Evolutionary conservation across 2,797 vertebrate genomes (phyloP).

Genomic region (Phoebastria nigripes): DNA sequence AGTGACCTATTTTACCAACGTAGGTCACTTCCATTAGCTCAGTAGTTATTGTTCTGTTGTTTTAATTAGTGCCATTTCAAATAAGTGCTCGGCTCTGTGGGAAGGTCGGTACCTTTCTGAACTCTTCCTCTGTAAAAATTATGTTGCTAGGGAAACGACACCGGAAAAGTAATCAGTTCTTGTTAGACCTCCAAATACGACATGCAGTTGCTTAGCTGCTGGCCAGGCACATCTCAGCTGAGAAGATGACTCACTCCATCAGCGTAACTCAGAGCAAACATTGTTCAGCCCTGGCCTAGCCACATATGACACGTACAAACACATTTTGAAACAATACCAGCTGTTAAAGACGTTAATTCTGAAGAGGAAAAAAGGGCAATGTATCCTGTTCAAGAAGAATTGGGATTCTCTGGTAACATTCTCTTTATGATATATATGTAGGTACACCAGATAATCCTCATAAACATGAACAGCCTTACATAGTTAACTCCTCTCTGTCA

Average conservation of each 20-base stretch:
- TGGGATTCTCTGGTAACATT: not conserved
- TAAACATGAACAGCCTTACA: not conserved
- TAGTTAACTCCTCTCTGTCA: not conserved
- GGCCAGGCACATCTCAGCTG: not conserved
- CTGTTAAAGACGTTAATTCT: not conserved
- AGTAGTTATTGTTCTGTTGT: not conserved
- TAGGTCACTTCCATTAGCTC: slow-evolving; percentile 29
- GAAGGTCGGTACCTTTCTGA: slow-evolving; percentile 40
- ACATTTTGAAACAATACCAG: not conserved
- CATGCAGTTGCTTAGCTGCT: slow-evolving; percentile 63
- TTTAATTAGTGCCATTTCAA: slow-evolving; percentile 48
- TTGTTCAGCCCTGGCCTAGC: not conserved
- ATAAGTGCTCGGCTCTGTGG: not conserved
- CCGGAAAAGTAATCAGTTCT: slow-evolving; percentile 6
- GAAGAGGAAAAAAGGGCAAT: not conserved
- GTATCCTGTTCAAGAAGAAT: not conserved
- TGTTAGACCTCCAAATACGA: not conserved
- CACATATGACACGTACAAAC: not conserved
- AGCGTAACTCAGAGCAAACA: slow-evolving; percentile 34
- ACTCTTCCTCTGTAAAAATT: slow-evolving; percentile 1
- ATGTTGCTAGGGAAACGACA: slow-evolving; percentile 33
- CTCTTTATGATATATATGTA: not conserved
- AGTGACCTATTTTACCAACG: not conserved
- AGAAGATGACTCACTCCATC: slow-evolving; percentile 49
- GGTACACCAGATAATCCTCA: not conserved